Base-by-base conservation (phyloP, 2,797 vertebrate species). In the Ctenopoma multispine region DNA sequence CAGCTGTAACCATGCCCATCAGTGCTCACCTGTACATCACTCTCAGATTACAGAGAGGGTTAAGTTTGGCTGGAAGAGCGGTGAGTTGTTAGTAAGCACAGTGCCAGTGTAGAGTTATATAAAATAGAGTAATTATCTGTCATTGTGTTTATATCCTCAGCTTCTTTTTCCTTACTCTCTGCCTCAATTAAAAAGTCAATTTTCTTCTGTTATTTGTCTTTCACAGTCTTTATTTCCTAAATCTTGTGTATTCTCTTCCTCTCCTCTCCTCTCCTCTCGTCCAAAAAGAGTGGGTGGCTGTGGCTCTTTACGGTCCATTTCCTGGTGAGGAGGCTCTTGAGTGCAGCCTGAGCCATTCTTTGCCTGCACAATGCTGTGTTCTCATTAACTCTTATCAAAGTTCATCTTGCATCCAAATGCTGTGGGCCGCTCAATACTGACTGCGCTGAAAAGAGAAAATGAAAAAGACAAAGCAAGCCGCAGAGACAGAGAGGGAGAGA, bases 361-460 rank as follows among this genome's bases (percentile, higher is more conserved):
- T 89, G 75, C 63, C 82, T 41, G 53, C 86, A 93, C 92, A 95
- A 94, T 92, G 89, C 85, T 82, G 82, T 77, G 89, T 93, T 94
- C 94, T 94, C 93, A 95, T 95, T 94, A 95, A 94, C 89, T 93
- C 92, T 94, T 94, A 95, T 95, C 94, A 94, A 93, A 94, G 93
- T 94, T 94, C 90, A 94, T 95, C 93, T 93, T 88, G 93, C 92
- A 94, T 93, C 90, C 92, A 90, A 93, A 94, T 94, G 88, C 89
- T 85, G 84, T 85, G 80, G 75, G 82, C 85, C 47, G 74, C 83
- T 90, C 86, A 82, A 88, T 85, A 84, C 75, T 48, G 88, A 75
- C 77, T 72, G 81, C 71, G 38, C 70, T 78, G 77, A 84, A 84
- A 87, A 69, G 85, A 79, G 79, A 85, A 87, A 91, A 89, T 79